Conservation (phyloP, 2,797 vertebrate species). For the Synaphobranchus kaupii region DNA sequence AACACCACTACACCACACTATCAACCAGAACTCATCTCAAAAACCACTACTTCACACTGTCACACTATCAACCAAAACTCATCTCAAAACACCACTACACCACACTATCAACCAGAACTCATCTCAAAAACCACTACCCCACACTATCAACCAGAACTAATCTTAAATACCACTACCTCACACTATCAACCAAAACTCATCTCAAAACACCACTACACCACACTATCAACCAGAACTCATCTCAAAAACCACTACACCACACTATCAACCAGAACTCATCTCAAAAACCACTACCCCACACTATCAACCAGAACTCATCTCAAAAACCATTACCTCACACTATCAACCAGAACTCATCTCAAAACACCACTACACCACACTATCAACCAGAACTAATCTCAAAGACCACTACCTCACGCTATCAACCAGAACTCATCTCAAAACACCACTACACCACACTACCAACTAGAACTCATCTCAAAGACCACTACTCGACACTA, state of each 20-base stretch:
- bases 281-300: background rate
- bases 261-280: too few relatives aligned
- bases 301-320: too few relatives aligned
- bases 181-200: background rate
- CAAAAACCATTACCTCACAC: background rate
- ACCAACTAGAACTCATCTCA: too few relatives aligned
- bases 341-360: background rate
- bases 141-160: background rate
- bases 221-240: background rate
- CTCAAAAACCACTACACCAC: too few relatives aligned
- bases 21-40: too few relatives aligned
- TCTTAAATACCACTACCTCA: background rate
- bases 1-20: too few relatives aligned
- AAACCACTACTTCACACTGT: too few relatives aligned
- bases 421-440: too few relatives aligned
- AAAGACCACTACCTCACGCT: too few relatives aligned
- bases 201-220: background rate
- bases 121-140: background rate
- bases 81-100: too few relatives aligned
- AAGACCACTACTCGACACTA: background rate
- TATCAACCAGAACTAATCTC: background rate
- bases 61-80: too few relatives aligned
- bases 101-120: background rate
- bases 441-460: too few relatives aligned
- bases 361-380: background rate